A percentile compares a stretch with the other conserved stretches of the same genome.
phyloP scores from a whole-genome alignment of 2,113 vertebrate genomes.

The Burhinus bistriatus region DNA sequence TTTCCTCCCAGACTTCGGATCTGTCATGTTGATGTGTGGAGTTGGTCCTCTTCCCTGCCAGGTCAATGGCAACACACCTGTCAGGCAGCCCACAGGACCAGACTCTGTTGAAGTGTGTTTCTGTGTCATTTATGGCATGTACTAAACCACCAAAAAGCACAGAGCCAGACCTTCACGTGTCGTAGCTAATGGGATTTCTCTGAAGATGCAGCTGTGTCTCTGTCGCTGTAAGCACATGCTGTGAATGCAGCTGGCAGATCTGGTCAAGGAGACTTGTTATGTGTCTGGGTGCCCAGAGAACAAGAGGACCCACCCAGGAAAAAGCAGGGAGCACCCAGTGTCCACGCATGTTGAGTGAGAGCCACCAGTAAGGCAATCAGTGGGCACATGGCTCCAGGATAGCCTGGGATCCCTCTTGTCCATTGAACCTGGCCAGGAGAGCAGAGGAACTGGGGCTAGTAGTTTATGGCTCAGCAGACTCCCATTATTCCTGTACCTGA shows the following conservation, averaged over 20 bases:
- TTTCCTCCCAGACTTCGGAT: background rate
- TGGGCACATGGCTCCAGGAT: background rate
- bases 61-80: background rate
- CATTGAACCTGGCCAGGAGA: background rate
- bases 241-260: background rate
- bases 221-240: background rate
- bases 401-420: background rate
- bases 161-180: background rate
- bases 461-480: background rate
- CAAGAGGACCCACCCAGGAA: fast-evolving
- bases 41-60: background rate
- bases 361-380: background rate
- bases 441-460: background rate
- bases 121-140: background rate
- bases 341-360: background rate
- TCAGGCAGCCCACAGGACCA: background rate
- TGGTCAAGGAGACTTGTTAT: background rate
- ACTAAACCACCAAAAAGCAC: background rate
- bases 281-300: background rate
- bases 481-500: background rate
- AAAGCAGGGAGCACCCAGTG: background rate
- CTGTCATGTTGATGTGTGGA: background rate
- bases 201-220: background rate
- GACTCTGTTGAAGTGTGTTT: background rate
- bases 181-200: background rate